A percentile compares a stretch with the other conserved stretches of the same genome.
Conservation (phyloP, 2,113 vertebrate species). For the Stigmatopora nigra region DNA sequence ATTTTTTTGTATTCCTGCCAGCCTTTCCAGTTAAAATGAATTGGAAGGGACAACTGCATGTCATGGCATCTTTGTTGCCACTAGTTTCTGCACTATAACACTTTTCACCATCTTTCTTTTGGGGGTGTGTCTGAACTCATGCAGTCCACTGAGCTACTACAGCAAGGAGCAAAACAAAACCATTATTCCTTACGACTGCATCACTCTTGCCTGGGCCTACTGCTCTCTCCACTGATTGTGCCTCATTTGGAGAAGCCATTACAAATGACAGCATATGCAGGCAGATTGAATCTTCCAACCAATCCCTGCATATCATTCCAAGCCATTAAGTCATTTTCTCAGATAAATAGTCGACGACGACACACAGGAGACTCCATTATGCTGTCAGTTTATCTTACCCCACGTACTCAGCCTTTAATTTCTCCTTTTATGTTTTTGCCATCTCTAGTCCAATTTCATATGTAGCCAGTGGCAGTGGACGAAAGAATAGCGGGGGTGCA, state of each 20-base stretch:
- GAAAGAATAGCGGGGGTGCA: slow-evolving; percentile 17
- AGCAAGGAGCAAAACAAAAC: too few species aligned
- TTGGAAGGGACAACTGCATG: too few species aligned
- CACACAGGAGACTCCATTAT: slow-evolving; percentile 20
- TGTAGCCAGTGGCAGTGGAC: slow-evolving; percentile 36
- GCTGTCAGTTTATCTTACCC: slow-evolving; percentile 29
- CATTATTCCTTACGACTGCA: background rate
- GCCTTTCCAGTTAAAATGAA: too few species aligned
- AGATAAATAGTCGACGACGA: slow-evolving; percentile 54
- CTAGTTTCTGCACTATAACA: too few species aligned
- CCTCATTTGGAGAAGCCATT: slow-evolving; percentile 58
- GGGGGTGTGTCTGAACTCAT: too few species aligned
- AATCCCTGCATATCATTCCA: slow-evolving; percentile 60
- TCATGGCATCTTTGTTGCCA: too few species aligned
- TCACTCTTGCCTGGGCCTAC: background rate
- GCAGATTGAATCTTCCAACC: slow-evolving; percentile 60
- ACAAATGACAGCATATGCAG: slow-evolving; percentile 33
- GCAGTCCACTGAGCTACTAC: too few species aligned
- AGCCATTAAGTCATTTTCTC: slow-evolving; percentile 62
- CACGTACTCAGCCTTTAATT: slow-evolving; percentile 25
- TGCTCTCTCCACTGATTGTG: slow-evolving; percentile 43
- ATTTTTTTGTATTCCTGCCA: too few species aligned
- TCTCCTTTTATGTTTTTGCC: slow-evolving; percentile 2
- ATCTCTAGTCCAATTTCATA: slow-evolving; percentile 26
- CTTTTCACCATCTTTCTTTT: too few species aligned